Base-by-base conservation (phyloP, 1,140 invertebrate genomes). In the Drosophila malerkotliana region DNA sequence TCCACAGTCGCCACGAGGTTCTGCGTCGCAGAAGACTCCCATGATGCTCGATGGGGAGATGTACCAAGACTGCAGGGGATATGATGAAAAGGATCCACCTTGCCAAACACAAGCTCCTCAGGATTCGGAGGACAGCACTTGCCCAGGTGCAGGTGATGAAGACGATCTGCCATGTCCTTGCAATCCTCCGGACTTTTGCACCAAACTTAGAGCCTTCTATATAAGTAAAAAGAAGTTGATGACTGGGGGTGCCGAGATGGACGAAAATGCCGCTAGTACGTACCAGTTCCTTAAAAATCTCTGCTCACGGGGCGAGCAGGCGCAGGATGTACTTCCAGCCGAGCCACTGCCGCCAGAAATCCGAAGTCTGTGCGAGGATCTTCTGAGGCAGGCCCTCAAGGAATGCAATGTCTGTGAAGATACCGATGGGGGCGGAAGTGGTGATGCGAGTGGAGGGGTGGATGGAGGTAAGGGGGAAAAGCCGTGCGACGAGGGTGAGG, bases 301-400 rank as follows among this genome's bases (percentile, higher is more conserved):
- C 9, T 12, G n/a, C 14, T 10, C 7, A 2, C 24, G n/a, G 5
- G 15, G 48, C 10, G 15, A 28, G 3, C 15, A 30, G 3, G 1
- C 4, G 6, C 24, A 66, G 3, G 8, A n/a, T 3, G 21, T 47
- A 8, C 49, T 63, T 9, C 39, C 63, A 14, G 41, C 15, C 7
- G 61, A 67, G 8, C 14, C 39, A 3, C 44, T 69, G 7, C 9
- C 66, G 3, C 34, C 34, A 7, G 47, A 74, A 7, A 45, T 73
- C 8, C 49, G 71, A 6, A 14, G 21, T 0, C 52, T 74, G 2
- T 74, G 72, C 28, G 72, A 74, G 15, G 14, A 53, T n/a, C 47
- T 74, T 1, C 21, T 74, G 8, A 47, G 71, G 0, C 54, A 74
- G 53, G 72, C 72, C 3, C 59, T 74, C 5, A 44, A 37, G 54